Evolutionary conservation across 2,888 invertebrate species (phyloP), one percentile per base, ranked within the genome.

Genomic region (Perizoma affinitatum): DNA sequence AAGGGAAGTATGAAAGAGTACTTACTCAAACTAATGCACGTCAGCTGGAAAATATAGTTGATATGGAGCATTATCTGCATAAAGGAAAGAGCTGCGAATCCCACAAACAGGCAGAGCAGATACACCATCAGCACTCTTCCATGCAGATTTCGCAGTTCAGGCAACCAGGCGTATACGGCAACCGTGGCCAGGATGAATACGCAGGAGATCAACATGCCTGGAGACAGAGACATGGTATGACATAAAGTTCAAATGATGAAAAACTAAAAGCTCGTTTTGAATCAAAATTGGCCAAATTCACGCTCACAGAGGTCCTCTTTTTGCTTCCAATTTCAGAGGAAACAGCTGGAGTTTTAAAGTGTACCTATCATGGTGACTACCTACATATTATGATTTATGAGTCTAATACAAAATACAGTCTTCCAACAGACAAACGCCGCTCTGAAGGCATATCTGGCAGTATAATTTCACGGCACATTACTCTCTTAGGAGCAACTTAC

Each of bases 111-210:
- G 33, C 94, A 93, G n/a, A 93, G 79, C 0, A 96, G 94, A 77
- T 96, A 96, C 55, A 94, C 95, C 92, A 96, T 95, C 53, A 96
- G 85, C 0, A 95, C 95, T 74, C 94, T 94, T 6, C 96, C 96
- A 68, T 96, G 96, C 5, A 96, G 91, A 79, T 96, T 96, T 36
- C 94, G 88, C 5, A 96, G 84, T 67, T 96, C 96, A 0, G 96
- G 96, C 53, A 96, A 87, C 71, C 95, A 87, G 4, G 94, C 93
- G 80, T 96, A 96, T 0, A 96, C 95, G 0, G 94, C 80, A 65
- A 96, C 94, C 0, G 96, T 96, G 0, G 93, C 88, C 51, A 96
- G 76, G 70, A 96, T 93, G 76, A 96, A 96, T 36, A 96, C 95
- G 74, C 96, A 94, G 0, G 96, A 96, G 50, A 96, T 93, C 47